Percentiles rank a stretch among this genome's conserved stretches.
Evolutionary conservation across 2,113 vertebrate genomes (phyloP).

Genomic region (Lota lota): DNA sequence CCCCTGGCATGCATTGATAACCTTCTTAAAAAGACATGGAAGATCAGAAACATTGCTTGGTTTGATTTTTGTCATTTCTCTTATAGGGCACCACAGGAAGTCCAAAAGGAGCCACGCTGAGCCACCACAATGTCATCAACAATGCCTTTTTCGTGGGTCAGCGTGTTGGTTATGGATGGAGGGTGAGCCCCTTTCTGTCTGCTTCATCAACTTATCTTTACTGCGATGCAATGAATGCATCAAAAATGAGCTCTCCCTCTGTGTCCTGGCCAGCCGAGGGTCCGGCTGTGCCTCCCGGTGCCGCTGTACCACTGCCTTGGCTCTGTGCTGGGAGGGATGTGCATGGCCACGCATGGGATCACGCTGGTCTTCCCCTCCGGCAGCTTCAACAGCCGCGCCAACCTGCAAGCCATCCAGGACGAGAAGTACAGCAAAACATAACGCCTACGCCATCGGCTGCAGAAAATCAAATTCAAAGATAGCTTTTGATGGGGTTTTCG

Average conservation of each 20-base stretch:
- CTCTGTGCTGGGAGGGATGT: constrained; percentile 80
- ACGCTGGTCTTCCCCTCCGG: constrained; percentile 77
- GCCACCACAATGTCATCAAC: constrained; percentile 92
- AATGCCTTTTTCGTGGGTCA: constrained; percentile 77
- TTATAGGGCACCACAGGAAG: constrained; percentile 88
- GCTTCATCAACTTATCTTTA: too few species aligned
- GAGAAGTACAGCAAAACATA: constrained; percentile 76
- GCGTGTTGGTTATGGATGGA: constrained; percentile 62
- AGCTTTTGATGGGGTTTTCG: constrained; percentile 63
- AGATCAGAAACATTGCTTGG: background rate
- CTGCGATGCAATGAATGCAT: too few species aligned
- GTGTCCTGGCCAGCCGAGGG: constrained; percentile 53
- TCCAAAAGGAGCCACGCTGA: constrained; percentile 88
- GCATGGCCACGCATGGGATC: constrained; percentile 75
- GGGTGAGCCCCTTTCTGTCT: constrained; percentile 65
- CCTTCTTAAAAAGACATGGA: too few species aligned
- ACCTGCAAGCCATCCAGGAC: constrained; percentile 74
- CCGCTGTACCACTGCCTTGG: constrained; percentile 93
- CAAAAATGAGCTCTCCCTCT: too few species aligned
- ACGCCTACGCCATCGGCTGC: background rate
- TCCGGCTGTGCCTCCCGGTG: constrained; percentile 68
- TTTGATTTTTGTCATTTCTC: constrained; percentile 16
- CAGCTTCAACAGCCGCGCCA: constrained; percentile 75
- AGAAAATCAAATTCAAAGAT: background rate
- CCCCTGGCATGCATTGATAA: too few species aligned